Conservation (phyloP, 2,888 invertebrate species). For the Megastigmus dorsalis region DNA sequence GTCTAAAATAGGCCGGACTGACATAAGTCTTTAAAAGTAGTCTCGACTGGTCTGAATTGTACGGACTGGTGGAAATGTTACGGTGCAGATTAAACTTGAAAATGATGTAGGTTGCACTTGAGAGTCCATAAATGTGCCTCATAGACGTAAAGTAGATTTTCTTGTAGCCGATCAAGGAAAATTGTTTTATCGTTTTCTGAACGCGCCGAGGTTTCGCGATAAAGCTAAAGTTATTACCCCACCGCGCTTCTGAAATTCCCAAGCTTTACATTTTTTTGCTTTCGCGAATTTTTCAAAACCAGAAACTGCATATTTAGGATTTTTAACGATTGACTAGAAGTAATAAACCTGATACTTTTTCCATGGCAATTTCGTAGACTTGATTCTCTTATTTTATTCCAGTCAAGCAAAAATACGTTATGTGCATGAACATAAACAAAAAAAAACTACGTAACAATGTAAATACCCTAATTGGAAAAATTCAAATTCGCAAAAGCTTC, state of each 20-base stretch:
- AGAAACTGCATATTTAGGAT: conserved; percentile 23
- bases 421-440: too few species aligned
- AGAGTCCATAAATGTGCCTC: conserved; percentile 35
- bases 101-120: conserved; percentile 22
- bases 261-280: conserved; percentile 23
- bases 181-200: conserved; percentile 33
- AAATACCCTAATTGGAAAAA: too few species aligned
- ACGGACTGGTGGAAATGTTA: too few species aligned
- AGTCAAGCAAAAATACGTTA: neutral
- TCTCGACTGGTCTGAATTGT: too few species aligned
- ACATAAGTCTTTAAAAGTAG: too few species aligned
- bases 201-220: conserved; percentile 16
- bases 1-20: too few species aligned
- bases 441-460: too few species aligned
- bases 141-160: conserved; percentile 40
- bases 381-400: neutral
- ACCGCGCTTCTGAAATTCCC: conserved; percentile 27
- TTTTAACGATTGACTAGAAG: conserved; percentile 7
- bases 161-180: conserved; percentile 41
- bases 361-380: neutral
- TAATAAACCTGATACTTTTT: conserved; percentile 20
- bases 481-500: neutral
- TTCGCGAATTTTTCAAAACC: conserved; percentile 10
- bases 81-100: conserved; percentile 19
- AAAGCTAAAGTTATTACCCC: conserved; percentile 16